Conservation (phyloP, 1,140 invertebrate species). For the Drosophila prosaltans region DNA sequence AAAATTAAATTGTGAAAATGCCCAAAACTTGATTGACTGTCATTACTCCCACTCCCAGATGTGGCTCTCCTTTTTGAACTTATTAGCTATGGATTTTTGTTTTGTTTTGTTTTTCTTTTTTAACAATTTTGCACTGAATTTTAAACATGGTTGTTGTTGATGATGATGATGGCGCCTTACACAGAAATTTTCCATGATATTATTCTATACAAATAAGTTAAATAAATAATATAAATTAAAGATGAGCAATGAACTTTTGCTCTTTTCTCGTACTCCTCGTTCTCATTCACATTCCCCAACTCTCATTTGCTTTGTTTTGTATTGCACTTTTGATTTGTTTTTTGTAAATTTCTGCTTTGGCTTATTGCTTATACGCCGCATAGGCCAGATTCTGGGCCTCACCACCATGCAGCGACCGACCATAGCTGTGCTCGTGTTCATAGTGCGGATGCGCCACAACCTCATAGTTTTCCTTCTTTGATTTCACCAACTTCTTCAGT, state of each 20-base stretch:
- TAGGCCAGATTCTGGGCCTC: slow-evolving; percentile 87
- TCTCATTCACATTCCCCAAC: slow-evolving; percentile 15
- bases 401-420: slow-evolving; percentile 83
- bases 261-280: slow-evolving; percentile 3
- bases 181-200: slow-evolving; percentile 55
- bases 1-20: slow-evolving; percentile 42
- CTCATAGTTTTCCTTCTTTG: slow-evolving; percentile 89
- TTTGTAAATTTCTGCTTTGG: slow-evolving; percentile 32
- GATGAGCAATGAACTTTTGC: slow-evolving; percentile 24
- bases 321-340: slow-evolving; percentile 67
- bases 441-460: slow-evolving; percentile 88
- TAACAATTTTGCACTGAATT: too few relatives aligned
- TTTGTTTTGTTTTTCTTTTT: slow-evolving; percentile 1
- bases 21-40: slow-evolving; percentile 14
- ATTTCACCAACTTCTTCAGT: slow-evolving; percentile 90
- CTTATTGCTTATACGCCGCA: slow-evolving; percentile 84
- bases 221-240: slow-evolving; percentile 80
- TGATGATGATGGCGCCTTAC: slow-evolving; percentile 66
- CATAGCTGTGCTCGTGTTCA: slow-evolving; percentile 86
- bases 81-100: slow-evolving; percentile 44
- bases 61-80: slow-evolving; percentile 19
- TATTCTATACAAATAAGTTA: slow-evolving; percentile 79
- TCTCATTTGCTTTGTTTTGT: slow-evolving; percentile 46
- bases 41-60: slow-evolving; percentile 17
- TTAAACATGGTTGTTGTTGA: slow-evolving; percentile 5